These are phyloP conservation scores for Talpa occidentalis DNA, from an alignment of 2,113 vertebrate genomes.

Conservation along the genomic window DNA sequence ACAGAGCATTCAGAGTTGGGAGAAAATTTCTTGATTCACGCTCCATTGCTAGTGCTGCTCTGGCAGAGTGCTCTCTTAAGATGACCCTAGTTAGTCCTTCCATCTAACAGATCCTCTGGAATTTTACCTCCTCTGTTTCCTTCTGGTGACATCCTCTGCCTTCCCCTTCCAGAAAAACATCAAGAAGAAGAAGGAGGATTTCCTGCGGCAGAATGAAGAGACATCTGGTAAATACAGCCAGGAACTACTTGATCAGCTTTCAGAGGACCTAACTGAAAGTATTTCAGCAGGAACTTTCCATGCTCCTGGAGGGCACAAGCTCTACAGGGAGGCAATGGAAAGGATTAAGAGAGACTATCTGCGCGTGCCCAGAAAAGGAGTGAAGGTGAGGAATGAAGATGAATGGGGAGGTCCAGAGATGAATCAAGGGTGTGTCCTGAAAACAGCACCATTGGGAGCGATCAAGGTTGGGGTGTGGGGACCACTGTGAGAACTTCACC, in stretches of 20 bases:
- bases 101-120: background rate
- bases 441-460: background rate
- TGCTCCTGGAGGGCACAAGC: conserved; percentile 32
- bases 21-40: background rate
- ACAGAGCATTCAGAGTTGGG: background rate
- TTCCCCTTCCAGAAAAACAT: conserved; percentile 31
- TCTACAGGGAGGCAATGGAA: conserved; percentile 16
- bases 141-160: background rate
- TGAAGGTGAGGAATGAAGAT: conserved; percentile 45
- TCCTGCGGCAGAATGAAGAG: conserved; percentile 51
- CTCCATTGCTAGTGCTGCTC: background rate
- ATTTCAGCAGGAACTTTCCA: conserved; percentile 41
- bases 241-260: background rate
- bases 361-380: conserved; percentile 41
- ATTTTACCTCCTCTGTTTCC: background rate
- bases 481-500: background rate
- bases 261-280: background rate
- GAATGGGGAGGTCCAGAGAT: background rate
- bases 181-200: background rate
- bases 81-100: background rate
- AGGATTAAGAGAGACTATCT: background rate
- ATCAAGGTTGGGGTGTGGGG: background rate
- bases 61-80: background rate
- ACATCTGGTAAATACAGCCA: conserved; percentile 19
- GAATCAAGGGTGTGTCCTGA: background rate